Evolutionary conservation across 2,797 vertebrate species (phyloP).

Genomic region (Antennarius maculatus): DNA sequence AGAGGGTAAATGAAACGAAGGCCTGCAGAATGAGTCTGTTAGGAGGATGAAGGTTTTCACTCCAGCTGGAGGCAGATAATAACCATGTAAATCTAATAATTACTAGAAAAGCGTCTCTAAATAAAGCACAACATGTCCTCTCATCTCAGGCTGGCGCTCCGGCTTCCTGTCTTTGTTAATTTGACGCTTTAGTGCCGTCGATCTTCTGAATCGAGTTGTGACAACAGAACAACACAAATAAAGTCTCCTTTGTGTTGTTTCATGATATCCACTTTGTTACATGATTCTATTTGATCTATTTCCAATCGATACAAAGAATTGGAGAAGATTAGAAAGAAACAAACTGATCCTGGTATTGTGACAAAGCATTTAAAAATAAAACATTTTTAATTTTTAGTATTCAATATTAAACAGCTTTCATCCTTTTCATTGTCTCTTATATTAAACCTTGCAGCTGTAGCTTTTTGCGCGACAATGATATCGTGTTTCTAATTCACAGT

Average conservation of each 20-base stretch:
- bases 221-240: too few relatives aligned
- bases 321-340: not conserved
- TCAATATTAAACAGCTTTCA: too few relatives aligned
- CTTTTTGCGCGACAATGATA: too few relatives aligned
- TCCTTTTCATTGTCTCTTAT: too few relatives aligned
- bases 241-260: too few relatives aligned
- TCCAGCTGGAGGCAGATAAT: constrained; percentile 1
- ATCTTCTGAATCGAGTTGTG: not conserved
- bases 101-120: not conserved
- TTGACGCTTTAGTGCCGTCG: too few relatives aligned
- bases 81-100: not conserved
- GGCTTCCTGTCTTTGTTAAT: not conserved
- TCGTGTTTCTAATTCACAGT: too few relatives aligned
- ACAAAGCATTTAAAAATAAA: too few relatives aligned
- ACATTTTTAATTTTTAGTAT: too few relatives aligned
- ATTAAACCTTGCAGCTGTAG: too few relatives aligned
- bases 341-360: not conserved
- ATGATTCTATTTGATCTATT: not conserved
- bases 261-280: too few relatives aligned
- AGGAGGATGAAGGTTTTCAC: constrained; percentile 1
- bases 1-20: not conserved
- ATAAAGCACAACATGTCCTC: not conserved
- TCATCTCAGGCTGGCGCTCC: not conserved
- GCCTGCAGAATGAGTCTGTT: constrained; percentile 3
- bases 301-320: not conserved